These are phyloP conservation scores for Coendou prehensilis DNA, from an alignment of 2,797 vertebrate species.

Conservation along the genomic window DNA sequence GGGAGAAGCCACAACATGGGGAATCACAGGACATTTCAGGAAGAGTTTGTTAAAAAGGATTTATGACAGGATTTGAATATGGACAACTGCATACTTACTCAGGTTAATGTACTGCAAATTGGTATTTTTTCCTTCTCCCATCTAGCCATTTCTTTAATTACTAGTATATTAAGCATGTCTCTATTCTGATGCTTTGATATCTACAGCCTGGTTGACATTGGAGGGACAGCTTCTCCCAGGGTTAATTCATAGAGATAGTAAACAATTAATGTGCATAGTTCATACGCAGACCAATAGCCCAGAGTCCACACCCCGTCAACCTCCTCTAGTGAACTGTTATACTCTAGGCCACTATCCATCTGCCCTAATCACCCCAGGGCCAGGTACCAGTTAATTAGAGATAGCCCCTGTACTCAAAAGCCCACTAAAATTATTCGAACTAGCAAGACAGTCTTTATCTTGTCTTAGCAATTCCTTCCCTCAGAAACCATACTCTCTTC, in stretches of 20 bases:
- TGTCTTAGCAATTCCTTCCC: not conserved
- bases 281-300: not conserved
- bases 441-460: not conserved
- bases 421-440: not conserved
- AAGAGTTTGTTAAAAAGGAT: not conserved
- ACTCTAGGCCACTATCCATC: not conserved
- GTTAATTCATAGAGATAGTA: not conserved
- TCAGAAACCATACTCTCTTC: not conserved
- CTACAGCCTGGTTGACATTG: not conserved
- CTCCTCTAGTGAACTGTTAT: not conserved
- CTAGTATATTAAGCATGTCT: conserved; percentile 15
- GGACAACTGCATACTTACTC: not conserved
- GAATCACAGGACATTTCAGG: not conserved
- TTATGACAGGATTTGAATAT: conserved; percentile 18
- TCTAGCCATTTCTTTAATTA: conserved; percentile 59
- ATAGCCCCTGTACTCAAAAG: not conserved
- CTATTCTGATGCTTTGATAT: conserved; percentile 51
- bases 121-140: conserved; percentile 31
- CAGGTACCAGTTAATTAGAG: not conserved
- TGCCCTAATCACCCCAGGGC: not conserved
- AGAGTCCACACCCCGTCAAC: not conserved
- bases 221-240: not conserved
- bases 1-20: not conserved
- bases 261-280: not conserved
- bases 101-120: not conserved